These are phyloP conservation scores for Brachyhypopomus occidentalis DNA, from an alignment of 2,113 vertebrate species.

Conservation along the genomic window DNA sequence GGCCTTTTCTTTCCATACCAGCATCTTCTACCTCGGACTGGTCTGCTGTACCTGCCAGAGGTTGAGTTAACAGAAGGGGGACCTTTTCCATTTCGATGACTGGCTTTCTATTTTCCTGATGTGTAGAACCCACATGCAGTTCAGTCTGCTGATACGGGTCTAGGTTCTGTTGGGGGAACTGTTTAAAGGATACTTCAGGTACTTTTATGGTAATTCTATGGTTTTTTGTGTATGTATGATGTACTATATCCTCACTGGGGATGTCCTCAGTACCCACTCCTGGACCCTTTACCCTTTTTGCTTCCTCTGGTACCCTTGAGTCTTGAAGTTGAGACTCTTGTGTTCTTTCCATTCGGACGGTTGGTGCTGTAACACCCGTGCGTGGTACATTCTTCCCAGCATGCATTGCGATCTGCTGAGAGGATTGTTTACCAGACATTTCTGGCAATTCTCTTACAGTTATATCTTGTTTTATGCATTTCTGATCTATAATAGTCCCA, in stretches of 20 bases:
- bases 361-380: background rate
- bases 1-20: constrained; percentile 72
- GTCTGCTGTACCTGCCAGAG: constrained; percentile 20
- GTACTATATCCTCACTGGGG: too few species aligned
- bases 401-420: background rate
- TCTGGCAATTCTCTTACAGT: background rate
- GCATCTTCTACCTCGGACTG: constrained; percentile 63
- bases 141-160: too few species aligned
- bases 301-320: too few species aligned
- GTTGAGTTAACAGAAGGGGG: background rate
- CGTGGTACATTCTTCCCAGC: background rate
- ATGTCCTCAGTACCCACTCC: too few species aligned
- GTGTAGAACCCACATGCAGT: background rate
- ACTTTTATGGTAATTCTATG: too few species aligned
- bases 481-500: constrained; percentile 17
- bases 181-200: too few species aligned
- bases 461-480: background rate
- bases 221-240: too few species aligned
- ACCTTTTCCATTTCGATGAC: background rate
- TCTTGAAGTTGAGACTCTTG: constrained; percentile 6
- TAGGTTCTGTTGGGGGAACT: too few species aligned
- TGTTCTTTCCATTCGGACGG: background rate
- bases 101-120: constrained; percentile 5
- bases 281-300: too few species aligned
- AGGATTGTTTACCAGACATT: background rate